Conservation (phyloP, 2,113 vertebrate genomes). For the Perca fluviatilis region DNA sequence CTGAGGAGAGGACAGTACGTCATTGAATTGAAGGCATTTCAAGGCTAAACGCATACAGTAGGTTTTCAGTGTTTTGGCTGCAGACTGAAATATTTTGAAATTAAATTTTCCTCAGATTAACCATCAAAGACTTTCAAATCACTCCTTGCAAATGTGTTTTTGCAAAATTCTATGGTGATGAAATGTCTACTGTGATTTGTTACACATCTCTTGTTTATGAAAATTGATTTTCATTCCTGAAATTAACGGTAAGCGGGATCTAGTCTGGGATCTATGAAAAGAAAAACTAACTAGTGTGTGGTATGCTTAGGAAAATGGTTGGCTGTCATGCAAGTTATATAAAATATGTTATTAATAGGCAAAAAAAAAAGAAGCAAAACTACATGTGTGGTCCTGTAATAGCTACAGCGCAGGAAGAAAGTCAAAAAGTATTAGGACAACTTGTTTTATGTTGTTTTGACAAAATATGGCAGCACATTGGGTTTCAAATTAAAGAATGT, state of each 20-base stretch:
- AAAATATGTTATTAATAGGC: slow-evolving; percentile 2
- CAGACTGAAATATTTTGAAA: neutral
- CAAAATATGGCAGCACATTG: neutral
- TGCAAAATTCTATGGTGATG: neutral
- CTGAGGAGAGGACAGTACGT: slow-evolving; percentile 73
- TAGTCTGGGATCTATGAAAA: slow-evolving; percentile 10
- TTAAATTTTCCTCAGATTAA: neutral
- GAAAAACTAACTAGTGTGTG: neutral
- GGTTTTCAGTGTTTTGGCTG: neutral
- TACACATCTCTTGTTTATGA: neutral
- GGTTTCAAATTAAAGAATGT: neutral
- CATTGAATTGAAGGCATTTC: neutral
- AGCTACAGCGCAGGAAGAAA: neutral
- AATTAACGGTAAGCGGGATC: slow-evolving; percentile 11
- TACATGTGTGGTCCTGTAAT: slow-evolving; percentile 23
- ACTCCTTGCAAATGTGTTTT: neutral
- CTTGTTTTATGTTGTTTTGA: slow-evolving; percentile 28
- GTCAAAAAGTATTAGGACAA: neutral
- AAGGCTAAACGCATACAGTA: slow-evolving; percentile 2
- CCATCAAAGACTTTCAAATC: neutral
- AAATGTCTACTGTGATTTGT: neutral
- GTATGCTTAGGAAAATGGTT: slow-evolving; percentile 17
- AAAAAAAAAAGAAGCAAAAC: slow-evolving; percentile 8
- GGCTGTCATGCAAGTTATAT: slow-evolving; percentile 1
- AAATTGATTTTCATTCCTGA: slow-evolving; percentile 31